phyloP scores from a whole-genome alignment of 2,797 vertebrate genomes.

The Alectoris magna region DNA sequence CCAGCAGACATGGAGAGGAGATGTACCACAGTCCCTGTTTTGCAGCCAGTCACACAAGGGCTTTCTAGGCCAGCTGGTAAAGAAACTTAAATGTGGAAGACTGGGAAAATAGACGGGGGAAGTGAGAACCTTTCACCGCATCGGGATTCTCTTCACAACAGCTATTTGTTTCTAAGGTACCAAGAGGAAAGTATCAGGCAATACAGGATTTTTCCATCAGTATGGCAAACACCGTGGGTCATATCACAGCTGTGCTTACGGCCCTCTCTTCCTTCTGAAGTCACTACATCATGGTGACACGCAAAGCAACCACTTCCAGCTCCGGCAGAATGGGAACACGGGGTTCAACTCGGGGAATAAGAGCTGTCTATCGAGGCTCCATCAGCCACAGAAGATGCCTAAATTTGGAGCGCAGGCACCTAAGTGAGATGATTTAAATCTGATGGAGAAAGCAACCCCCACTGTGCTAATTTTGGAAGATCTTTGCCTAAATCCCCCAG shows the following conservation, averaged over 20 bases:
- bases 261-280: background rate
- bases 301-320: background rate
- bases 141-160: background rate
- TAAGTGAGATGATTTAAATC: background rate
- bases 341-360: background rate
- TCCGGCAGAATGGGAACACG: background rate
- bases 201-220: background rate
- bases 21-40: background rate
- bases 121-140: background rate
- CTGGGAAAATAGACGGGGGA: background rate
- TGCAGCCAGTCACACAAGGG: background rate
- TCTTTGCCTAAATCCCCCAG: conserved; percentile 54
- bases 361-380: background rate
- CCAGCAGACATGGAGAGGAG: background rate
- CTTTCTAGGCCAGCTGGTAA: background rate
- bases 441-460: background rate
- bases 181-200: background rate
- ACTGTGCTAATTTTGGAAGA: conserved; percentile 37
- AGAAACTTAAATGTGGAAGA: background rate
- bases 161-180: background rate
- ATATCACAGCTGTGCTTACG: background rate
- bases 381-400: background rate
- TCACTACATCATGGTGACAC: accelerated
- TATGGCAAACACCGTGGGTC: accelerated
- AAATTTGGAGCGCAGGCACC: background rate